Percentiles rank a stretch among this genome's conserved stretches.
Evolutionary conservation across 2,797 vertebrate genomes (phyloP).

Genomic region (Cheirogaleus major): DNA sequence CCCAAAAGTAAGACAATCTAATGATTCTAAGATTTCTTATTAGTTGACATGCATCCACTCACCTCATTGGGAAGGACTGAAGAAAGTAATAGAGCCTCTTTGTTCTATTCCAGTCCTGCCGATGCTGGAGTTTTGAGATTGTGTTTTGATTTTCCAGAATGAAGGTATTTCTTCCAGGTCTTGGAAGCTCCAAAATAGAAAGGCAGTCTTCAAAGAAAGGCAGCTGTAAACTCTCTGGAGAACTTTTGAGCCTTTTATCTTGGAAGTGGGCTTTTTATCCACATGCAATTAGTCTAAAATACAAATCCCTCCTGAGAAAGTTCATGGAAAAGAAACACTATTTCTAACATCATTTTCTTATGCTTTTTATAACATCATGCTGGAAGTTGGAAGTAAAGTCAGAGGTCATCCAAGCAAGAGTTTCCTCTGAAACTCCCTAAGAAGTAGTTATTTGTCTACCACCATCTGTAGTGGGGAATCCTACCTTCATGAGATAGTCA

Average conservation of each 20-base stretch:
- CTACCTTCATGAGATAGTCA: background rate
- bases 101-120: background rate
- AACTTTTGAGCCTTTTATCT: background rate
- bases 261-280: background rate
- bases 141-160: slow-evolving; percentile 38
- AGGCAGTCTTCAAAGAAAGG: background rate
- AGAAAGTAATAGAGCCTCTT: background rate
- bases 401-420: background rate
- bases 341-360: background rate
- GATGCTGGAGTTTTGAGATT: background rate
- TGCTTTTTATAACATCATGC: background rate
- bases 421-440: background rate
- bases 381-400: background rate
- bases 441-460: background rate
- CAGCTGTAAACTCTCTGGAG: background rate
- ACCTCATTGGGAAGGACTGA: background rate
- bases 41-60: background rate
- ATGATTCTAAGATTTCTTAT: background rate
- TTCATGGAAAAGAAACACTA: background rate
- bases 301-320: background rate
- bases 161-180: background rate
- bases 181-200: background rate
- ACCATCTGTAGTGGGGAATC: background rate
- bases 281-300: slow-evolving; percentile 16
- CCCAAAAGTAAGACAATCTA: background rate